Evolutionary conservation across 2,797 vertebrate species (phyloP).

Genomic region (Crocodylus rhombifer): DNA sequence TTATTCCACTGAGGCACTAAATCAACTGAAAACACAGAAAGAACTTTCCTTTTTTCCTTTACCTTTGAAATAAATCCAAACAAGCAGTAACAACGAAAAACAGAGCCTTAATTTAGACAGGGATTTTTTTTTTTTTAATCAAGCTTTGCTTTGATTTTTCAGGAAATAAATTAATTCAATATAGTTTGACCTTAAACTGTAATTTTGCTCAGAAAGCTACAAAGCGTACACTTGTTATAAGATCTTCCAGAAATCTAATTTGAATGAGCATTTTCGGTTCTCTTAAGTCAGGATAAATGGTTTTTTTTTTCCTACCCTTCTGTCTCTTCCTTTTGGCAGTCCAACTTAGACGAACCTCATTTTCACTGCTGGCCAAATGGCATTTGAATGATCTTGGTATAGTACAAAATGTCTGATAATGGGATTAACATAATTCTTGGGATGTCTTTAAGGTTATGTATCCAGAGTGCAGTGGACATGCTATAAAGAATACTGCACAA

Average conservation of each 20-base stretch:
- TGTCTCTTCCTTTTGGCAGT: not conserved
- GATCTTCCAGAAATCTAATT: slow-evolving; percentile 17
- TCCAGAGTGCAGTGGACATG: not conserved
- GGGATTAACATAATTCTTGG: not conserved
- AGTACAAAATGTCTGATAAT: not conserved
- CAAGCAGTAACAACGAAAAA: slow-evolving; percentile 28
- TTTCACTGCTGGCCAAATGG: not conserved
- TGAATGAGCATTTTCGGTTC: not conserved
- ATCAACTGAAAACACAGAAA: not conserved
- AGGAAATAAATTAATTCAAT: slow-evolving; percentile 43
- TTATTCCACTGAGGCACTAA: not conserved
- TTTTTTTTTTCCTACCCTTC: not conserved
- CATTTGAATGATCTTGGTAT: not conserved
- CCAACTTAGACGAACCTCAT: not conserved
- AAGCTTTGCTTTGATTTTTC: not conserved
- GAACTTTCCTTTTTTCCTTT: slow-evolving; percentile 29
- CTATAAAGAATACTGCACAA: not conserved
- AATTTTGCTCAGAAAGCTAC: slow-evolving; percentile 35
- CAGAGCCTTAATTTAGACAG: slow-evolving; percentile 29
- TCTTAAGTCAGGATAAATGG: not conserved
- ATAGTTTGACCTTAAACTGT: slow-evolving; percentile 30
- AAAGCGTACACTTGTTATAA: not conserved
- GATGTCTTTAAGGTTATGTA: not conserved
- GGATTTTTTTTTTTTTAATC: not conserved
- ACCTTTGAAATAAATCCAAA: slow-evolving; percentile 53